These are phyloP conservation scores for Acanthis flammea DNA, from an alignment of 2,797 vertebrate genomes.

Conservation along the genomic window DNA sequence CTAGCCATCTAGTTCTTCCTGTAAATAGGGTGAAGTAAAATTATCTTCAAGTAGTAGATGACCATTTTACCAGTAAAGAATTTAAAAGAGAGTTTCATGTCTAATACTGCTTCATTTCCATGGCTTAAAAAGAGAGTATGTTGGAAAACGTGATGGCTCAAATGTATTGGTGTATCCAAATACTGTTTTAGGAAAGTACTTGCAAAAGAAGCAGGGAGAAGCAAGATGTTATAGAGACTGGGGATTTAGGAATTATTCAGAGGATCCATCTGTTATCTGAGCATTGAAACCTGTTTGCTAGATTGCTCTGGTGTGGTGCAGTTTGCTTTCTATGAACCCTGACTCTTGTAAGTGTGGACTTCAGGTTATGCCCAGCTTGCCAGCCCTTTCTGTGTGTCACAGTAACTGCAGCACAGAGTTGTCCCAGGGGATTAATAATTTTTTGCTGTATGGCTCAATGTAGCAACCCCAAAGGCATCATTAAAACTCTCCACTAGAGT, in stretches of 20 bases:
- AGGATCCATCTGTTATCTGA: neutral
- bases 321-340: neutral
- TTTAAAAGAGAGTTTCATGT: neutral
- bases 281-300: neutral
- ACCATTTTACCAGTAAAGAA: neutral
- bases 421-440: neutral
- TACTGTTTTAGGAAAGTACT: neutral
- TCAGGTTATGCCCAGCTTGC: neutral
- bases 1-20: neutral
- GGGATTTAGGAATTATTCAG: neutral
- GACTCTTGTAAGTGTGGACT: neutral
- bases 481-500: conserved; percentile 25
- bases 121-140: neutral
- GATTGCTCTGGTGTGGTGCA: neutral
- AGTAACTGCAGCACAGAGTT: neutral
- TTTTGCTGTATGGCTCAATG: neutral
- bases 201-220: neutral
- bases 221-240: neutral
- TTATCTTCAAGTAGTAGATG: neutral
- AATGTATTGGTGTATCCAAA: neutral
- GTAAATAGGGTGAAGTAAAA: neutral
- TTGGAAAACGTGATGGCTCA: neutral
- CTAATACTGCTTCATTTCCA: neutral
- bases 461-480: neutral
- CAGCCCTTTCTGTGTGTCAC: neutral